A percentile compares a stretch with the other conserved stretches of the same genome.
Evolutionary conservation across 2,797 vertebrate genomes (phyloP).

Genomic region (Brachymystax lenok): DNA sequence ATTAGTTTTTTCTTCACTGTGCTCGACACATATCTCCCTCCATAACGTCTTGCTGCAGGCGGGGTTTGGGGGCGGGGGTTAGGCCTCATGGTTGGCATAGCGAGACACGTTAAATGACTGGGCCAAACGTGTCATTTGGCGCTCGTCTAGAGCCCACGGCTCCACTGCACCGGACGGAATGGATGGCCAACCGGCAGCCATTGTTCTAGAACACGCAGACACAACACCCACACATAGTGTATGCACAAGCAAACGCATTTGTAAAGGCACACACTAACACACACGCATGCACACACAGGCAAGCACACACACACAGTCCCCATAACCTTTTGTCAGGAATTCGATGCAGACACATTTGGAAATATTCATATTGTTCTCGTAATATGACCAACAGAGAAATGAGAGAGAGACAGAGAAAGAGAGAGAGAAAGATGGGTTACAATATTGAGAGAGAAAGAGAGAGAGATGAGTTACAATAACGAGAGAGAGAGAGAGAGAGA

Average conservation of each 20-base stretch:
- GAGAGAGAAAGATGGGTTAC: too few relatives aligned
- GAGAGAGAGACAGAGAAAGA: constrained; percentile 15
- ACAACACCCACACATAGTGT: neutral
- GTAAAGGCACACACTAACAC: too few relatives aligned
- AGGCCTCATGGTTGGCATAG: constrained; percentile 71
- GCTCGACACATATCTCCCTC: constrained; percentile 85
- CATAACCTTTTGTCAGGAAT: too few relatives aligned
- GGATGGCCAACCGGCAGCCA: constrained; percentile 73
- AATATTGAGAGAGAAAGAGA: too few relatives aligned
- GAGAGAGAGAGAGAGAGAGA: neutral
- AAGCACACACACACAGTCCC: too few relatives aligned
- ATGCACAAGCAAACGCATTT: neutral
- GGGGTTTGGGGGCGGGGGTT: constrained; percentile 28
- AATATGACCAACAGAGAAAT: constrained; percentile 42
- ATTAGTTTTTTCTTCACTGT: constrained; percentile 89
- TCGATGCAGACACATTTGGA: constrained; percentile 47
- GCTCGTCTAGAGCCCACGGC: constrained; percentile 73
- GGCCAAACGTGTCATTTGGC: constrained; percentile 79
- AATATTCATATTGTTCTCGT: constrained; percentile 64
- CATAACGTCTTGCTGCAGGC: constrained; percentile 80
- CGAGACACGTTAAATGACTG: constrained; percentile 81
- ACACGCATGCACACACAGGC: constrained; percentile 34
- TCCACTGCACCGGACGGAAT: too few relatives aligned
- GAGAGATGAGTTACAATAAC: too few relatives aligned
- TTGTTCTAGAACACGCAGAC: constrained; percentile 42